Conservation (phyloP, 2,797 vertebrate genomes). For the Peromyscus eremicus region DNA sequence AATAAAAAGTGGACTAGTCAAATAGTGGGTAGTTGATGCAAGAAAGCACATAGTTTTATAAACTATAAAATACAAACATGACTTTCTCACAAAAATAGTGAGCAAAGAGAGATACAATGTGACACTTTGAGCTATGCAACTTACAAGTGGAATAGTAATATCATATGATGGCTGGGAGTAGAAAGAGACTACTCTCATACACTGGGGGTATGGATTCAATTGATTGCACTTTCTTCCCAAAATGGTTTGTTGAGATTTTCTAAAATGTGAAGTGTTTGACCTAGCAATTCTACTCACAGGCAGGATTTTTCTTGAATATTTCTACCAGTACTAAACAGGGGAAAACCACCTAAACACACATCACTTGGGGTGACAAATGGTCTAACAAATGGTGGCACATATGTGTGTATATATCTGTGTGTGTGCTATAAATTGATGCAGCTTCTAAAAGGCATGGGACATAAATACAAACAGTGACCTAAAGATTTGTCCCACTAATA, state of each 20-base stretch:
- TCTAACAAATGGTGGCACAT: background rate
- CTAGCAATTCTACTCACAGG: background rate
- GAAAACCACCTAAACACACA: background rate
- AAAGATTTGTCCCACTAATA: background rate
- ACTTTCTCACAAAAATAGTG: background rate
- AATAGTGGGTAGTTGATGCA: background rate
- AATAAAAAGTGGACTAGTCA: background rate
- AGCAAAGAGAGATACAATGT: background rate
- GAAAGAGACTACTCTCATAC: background rate
- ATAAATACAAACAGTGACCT: background rate
- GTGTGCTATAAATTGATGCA: background rate
- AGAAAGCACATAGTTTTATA: background rate
- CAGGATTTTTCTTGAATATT: background rate
- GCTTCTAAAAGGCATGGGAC: background rate
- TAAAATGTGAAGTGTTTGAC: slow-evolving; percentile 3
- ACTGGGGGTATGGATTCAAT: background rate
- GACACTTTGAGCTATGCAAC: background rate
- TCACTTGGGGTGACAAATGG: background rate
- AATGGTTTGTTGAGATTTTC: slow-evolving; percentile 19
- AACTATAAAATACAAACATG: background rate
- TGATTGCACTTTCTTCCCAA: background rate
- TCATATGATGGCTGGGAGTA: background rate
- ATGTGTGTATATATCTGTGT: background rate
- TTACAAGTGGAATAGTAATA: background rate
- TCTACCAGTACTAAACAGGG: background rate